Conservation (phyloP, 2,113 vertebrate genomes). For the Chionis minor region DNA sequence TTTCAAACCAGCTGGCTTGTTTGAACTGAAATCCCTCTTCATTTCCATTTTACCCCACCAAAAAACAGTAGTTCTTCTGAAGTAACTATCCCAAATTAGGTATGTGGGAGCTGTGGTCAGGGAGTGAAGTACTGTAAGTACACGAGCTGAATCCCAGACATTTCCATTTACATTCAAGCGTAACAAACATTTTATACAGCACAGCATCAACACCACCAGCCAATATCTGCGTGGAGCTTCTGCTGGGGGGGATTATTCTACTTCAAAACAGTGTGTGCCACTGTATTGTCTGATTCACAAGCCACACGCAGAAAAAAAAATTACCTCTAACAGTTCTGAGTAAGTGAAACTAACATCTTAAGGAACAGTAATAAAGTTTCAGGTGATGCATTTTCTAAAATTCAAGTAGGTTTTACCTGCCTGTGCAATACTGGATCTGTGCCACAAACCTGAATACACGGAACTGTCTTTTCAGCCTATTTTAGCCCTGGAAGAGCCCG, state of each 20-base stretch:
- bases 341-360: not conserved
- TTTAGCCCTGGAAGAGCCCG: not conserved
- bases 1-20: not conserved
- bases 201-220: fast-evolving
- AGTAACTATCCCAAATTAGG: not conserved
- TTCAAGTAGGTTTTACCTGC: not conserved
- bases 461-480: not conserved
- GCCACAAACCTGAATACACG: not conserved
- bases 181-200: not conserved
- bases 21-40: not conserved
- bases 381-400: not conserved
- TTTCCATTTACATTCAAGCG: not conserved
- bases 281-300: not conserved
- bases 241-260: not conserved
- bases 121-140: not conserved
- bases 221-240: not conserved
- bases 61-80: not conserved
- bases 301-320: not conserved
- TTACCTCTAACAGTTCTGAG: not conserved
- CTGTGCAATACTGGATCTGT: not conserved
- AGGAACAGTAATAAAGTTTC: not conserved
- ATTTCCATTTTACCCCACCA: not conserved
- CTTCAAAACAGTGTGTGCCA: not conserved
- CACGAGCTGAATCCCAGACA: not conserved
- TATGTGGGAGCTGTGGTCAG: not conserved